Base-by-base conservation (phyloP, 2,113 vertebrate species). In the Sinocyclocheilus rhinocerous region DNA sequence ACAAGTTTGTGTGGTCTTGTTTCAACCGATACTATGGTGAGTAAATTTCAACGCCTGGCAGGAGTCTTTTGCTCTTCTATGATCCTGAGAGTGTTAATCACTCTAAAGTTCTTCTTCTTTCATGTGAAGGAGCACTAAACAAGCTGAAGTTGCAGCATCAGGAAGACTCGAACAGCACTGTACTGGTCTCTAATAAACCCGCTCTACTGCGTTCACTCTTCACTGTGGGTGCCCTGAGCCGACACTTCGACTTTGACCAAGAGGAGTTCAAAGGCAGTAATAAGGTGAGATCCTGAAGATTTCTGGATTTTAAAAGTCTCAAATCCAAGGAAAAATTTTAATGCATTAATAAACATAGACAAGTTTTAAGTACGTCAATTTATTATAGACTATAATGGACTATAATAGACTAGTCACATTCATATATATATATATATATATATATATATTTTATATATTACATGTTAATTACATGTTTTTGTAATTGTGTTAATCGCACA, bases 1-100 rank as follows among this genome's bases (percentile, higher is more conserved):
- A 97, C 93, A 99, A 99, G 93, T 99, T 99, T 95, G 98, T 99
- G 2, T 99, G 97, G 97, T 95, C 97, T 84, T 99, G 98, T 93
- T 99, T 99, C 94, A 98, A 98, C 94, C 97, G 96, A 93, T 99
- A 98, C 86, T 99, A 99, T 89, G 95, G 98, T 99, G 91, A 96
- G 97, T 76, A 13, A 39, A 29, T 73, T 36, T 24, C n/a, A 50
- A 36, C 57, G 16, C 18, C 48, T 4, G 16, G 52, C 76, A 18
- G 61, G 33, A n/a, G 11, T 4, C 7, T 33, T 72, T 15, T 63
- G 18, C 6, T 42, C 11, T 9, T 72, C 12, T 45, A 11, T 77
- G 18, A 15, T 29, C 50, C 16, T 72, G 13, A 15, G 10, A 29
- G 8, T 18, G 16, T 50, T 65, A 15, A 33, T 50, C 11, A 84